phyloP scores from a whole-genome alignment of 2,113 vertebrate species.

The Connochaetes taurinus region DNA sequence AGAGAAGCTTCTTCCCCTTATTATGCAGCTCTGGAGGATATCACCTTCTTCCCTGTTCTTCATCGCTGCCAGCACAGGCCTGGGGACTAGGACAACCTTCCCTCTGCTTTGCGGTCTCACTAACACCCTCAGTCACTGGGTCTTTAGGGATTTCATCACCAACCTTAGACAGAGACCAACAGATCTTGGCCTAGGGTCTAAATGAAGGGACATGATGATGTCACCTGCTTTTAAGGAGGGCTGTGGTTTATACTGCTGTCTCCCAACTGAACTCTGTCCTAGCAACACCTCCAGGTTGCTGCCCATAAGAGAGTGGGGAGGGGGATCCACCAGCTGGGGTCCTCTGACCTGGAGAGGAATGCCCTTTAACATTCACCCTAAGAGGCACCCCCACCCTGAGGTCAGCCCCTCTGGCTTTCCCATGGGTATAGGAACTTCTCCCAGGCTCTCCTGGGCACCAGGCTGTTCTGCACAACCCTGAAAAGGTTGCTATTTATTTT shows the following conservation, averaged over 20 bases:
- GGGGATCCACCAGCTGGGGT: neutral
- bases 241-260: neutral
- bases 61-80: neutral
- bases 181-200: neutral
- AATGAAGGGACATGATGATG: neutral
- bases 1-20: neutral
- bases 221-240: neutral
- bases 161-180: neutral
- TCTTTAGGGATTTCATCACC: neutral
- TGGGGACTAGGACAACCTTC: neutral
- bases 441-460: neutral
- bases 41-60: neutral
- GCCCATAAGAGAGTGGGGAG: neutral
- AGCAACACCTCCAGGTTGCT: neutral
- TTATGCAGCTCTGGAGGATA: neutral
- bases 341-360: neutral
- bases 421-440: neutral
- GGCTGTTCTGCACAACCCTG: neutral
- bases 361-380: neutral
- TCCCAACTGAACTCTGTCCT: neutral
- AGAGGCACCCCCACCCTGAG: neutral
- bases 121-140: neutral
- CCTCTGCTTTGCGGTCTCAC: neutral
- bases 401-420: neutral
- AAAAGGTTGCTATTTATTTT: neutral